These are phyloP conservation scores for Zosterops hypoxanthus DNA, from an alignment of 2,113 vertebrate genomes.

Conservation along the genomic window DNA sequence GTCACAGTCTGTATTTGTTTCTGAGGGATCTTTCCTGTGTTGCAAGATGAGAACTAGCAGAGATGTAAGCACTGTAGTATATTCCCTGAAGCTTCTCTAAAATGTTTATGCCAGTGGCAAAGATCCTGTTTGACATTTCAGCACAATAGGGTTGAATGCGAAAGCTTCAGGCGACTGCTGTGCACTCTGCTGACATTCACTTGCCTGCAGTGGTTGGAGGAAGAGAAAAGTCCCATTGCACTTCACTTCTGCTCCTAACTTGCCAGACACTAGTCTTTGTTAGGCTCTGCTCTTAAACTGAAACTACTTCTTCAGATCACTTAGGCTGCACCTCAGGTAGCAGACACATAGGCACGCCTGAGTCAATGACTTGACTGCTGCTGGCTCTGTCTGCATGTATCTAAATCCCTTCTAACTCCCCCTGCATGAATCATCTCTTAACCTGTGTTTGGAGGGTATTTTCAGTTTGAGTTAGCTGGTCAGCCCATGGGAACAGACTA, in stretches of 20 bases:
- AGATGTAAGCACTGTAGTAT: background rate
- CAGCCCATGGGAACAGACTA: background rate
- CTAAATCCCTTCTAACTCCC: background rate
- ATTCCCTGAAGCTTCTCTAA: slow-evolving; percentile 43
- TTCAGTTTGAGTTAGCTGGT: background rate
- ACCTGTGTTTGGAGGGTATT: background rate
- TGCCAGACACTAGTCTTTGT: background rate
- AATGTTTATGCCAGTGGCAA: slow-evolving; percentile 59
- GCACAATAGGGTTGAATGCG: background rate
- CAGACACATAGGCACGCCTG: rapidly evolving
- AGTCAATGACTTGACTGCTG: background rate
- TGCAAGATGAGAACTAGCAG: background rate
- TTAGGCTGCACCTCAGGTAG: background rate
- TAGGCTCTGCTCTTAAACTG: background rate
- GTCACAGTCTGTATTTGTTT: slow-evolving; percentile 3
- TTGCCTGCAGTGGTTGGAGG: background rate
- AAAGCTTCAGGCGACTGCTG: background rate
- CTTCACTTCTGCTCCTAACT: background rate
- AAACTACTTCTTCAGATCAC: background rate
- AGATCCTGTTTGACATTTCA: slow-evolving; percentile 55
- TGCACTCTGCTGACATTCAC: background rate
- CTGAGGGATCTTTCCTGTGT: background rate
- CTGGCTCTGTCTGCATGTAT: background rate
- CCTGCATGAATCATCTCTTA: background rate
- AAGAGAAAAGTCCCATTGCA: background rate